Evolutionary conservation across 92 coral and sea anemone genomes (phyloP), one percentile per base, ranked within the genome.

Genomic region (Blastomussa wellsi): DNA sequence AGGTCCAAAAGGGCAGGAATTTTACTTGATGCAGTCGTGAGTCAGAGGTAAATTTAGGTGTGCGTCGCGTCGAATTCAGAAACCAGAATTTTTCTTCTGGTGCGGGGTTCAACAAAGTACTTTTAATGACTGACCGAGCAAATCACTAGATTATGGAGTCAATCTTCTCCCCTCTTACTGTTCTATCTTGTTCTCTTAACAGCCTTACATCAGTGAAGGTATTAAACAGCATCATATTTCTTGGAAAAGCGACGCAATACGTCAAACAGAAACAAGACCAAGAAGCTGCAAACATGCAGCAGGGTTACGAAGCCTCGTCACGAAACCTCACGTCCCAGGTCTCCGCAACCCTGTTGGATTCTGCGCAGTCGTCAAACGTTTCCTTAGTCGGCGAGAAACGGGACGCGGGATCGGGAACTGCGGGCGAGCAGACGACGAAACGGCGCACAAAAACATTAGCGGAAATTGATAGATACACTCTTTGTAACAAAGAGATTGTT

Each of bases 401-500:
- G 64, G 79, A 39, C 24, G 19, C 74, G 35, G 74, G 48, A 59
- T 28, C 17, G n/a, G 80, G 74, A 7, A 67, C 32, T 10, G 79
- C 77, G 0, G 66, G 52, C 26, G 76, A 77, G 33, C 89, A 51
- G 89, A 82, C 75, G 89, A 82, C 75, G 74, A 83, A 65, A 75
- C 84, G 26, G 76, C 83, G 91, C 67, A 87, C 90, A 33, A 96
- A 96, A 84, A 79, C 97, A 49, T 89, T 97, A 10, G 94, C 95
- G 33, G 99, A 97, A 84, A 94, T 97, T 26, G 95, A 97, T 47
- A 87, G 99, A 79, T 97, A 97, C 74, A 97, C 99, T 29, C 93
- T 97, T 47, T 96, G 99, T 65, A 94, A 95, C 49, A 97, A 97
- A 78, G 94, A 95, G 75, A 97, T 97, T 22, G 99, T 97, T 39